phyloP scores from a whole-genome alignment of 1,140 invertebrate species.

The Atta cephalotes region DNA sequence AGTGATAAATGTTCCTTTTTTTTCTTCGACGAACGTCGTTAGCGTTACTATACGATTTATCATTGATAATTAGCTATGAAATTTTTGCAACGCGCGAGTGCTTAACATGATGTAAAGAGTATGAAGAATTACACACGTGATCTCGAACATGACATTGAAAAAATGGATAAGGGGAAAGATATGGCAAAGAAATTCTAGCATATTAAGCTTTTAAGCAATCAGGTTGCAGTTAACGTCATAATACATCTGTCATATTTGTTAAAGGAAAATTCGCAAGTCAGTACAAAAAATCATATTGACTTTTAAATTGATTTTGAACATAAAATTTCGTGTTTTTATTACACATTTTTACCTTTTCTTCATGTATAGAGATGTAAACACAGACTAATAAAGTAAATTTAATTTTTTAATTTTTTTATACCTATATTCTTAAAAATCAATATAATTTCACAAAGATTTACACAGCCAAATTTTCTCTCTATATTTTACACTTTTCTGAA shows the following conservation, averaged over 20 bases:
- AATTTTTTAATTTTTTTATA: no score
- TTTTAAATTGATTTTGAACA: neutral
- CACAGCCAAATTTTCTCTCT: no score
- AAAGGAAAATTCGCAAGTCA: constrained; percentile 11
- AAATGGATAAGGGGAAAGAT: constrained; percentile 3
- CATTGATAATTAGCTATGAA: constrained; percentile 72
- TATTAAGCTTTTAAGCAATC: constrained; percentile 43
- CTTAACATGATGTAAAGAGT: neutral
- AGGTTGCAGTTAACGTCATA: neutral
- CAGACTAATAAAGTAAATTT: no score
- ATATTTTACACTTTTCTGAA: no score
- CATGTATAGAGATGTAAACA: no score
- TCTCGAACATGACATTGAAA: neutral
- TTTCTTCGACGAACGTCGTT: constrained; percentile 47
- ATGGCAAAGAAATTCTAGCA: neutral
- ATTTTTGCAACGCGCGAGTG: constrained; percentile 32
- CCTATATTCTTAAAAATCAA: no score
- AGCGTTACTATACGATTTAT: constrained; percentile 65
- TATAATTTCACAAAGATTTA: no score
- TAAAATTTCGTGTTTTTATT: neutral
- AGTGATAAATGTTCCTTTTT: constrained; percentile 70
- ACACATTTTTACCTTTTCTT: neutral
- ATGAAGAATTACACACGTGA: constrained; percentile 47
- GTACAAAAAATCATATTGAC: neutral
- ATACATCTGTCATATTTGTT: neutral